Base-by-base conservation (phyloP, 2,797 vertebrate genomes). In the Carcharodon carcharias region DNA sequence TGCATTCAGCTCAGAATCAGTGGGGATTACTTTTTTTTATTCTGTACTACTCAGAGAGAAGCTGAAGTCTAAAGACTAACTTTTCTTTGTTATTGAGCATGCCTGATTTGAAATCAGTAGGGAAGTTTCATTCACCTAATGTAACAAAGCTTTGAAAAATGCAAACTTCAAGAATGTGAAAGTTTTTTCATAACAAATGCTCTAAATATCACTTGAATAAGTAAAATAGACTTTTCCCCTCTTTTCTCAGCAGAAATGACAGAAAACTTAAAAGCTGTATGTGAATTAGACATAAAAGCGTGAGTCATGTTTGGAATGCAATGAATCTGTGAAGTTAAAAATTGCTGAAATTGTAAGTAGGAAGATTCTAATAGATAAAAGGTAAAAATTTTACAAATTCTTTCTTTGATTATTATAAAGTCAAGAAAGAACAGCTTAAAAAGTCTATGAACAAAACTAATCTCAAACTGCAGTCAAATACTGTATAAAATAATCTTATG, bases 31-130 rank as follows among this genome's bases (percentile, higher is more conserved):
- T 96, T 96, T 96, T 96, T 97, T 93, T 96, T 96, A 94, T 96
- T 94, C 95, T 92, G 95, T 96, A 97, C 96, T 97, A 77, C 97
- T 96, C 73, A 54, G 97, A 97, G 97, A 97, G 97, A 97, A 97
- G 97, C 97, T 97, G 14, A 94, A 97, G 97, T 97, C 96, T 96
- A 97, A 97, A 97, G 97, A 97, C 96, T 97, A 97, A 98, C 97
- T 97, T 98, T 95, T 98, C 97, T 97, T 96, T 98, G 97, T 97
- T 96, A 96, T 96, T 96, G 96, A 97, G 97, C 96, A 97, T 96
- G 97, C 96, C 97, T 97, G 82, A 96, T 96, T 96, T 96, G 96
- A 96, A 96, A 97, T 97, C 97, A 97, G 96, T 97, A 95, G 96
- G 96, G 69, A 95, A 95, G 67, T 95, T 95, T 95, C 94, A 95